Percentiles rank a stretch among this genome's conserved stretches.
These are phyloP conservation scores for Merodon equestris DNA, from an alignment of 2,888 invertebrate genomes.

Conservation along the genomic window DNA sequence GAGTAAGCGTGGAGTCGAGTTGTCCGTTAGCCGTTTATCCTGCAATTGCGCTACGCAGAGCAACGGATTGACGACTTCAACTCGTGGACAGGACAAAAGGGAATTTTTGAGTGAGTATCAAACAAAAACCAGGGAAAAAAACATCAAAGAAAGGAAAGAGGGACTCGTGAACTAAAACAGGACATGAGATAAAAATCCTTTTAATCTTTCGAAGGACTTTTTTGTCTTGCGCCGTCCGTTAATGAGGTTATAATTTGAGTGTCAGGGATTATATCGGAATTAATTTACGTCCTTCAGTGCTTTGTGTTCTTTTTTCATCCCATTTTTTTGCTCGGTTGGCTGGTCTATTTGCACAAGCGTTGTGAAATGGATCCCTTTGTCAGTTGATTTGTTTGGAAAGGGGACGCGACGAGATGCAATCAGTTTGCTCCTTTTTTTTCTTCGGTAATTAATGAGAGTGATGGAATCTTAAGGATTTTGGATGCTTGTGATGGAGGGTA, in stretches of 20 bases:
- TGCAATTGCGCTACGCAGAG: constrained; percentile 11
- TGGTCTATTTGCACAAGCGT: constrained; percentile 1
- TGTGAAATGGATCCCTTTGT: constrained; percentile 44
- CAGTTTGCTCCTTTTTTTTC: constrained; percentile 32
- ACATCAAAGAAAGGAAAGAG: constrained; percentile 9
- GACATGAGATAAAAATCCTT: constrained; percentile 65
- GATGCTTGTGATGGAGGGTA: not conserved
- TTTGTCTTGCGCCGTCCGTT: constrained; percentile 15
- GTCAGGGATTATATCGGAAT: constrained; percentile 67
- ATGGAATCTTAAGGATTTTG: not conserved
- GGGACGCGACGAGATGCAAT: constrained; percentile 40
- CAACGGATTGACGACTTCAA: constrained; percentile 46
- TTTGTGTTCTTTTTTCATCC: constrained; percentile 19
- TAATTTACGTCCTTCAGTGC: constrained; percentile 56
- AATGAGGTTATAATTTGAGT: constrained; percentile 69
- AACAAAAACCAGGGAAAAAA: constrained; percentile 7
- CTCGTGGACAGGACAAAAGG: constrained; percentile 48
- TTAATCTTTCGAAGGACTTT: constrained; percentile 55
- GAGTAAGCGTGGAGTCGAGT: constrained; percentile 11
- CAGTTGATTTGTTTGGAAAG: constrained; percentile 47
- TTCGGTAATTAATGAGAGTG: constrained; percentile 45
- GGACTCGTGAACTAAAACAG: constrained; percentile 45
- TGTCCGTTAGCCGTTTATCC: constrained; percentile 3
- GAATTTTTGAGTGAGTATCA: constrained; percentile 61
- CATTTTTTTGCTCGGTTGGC: constrained; percentile 6